These are phyloP conservation scores for Agrypnus murinus DNA, from an alignment of 2,888 invertebrate genomes.

Conservation along the genomic window DNA sequence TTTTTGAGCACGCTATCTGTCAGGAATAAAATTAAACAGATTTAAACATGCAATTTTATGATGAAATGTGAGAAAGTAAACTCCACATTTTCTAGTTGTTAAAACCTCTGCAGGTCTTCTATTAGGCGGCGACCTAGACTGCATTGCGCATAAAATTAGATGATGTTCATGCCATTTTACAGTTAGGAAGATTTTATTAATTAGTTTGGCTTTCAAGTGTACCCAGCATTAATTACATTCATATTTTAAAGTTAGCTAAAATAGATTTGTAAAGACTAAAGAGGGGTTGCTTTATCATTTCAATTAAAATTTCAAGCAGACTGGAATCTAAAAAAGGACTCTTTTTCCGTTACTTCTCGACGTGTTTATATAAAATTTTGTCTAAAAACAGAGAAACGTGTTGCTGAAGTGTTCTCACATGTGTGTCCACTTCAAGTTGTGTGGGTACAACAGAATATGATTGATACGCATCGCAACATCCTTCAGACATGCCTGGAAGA, in stretches of 20 bases:
- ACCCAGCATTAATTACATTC: too few species aligned
- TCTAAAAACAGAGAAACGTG: too few species aligned
- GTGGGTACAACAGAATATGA: slow-evolving; percentile 3
- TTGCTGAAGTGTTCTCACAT: neutral
- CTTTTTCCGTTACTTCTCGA: too few species aligned
- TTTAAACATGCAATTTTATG: slow-evolving; percentile 20
- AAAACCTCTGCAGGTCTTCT: slow-evolving; percentile 13
- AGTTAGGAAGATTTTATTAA: too few species aligned
- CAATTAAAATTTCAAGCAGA: too few species aligned
- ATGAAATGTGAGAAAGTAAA: slow-evolving; percentile 21
- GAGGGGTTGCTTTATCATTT: too few species aligned
- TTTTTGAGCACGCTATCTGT: slow-evolving; percentile 15
- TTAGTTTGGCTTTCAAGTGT: too few species aligned
- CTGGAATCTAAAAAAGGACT: too few species aligned
- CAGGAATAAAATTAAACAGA: slow-evolving; percentile 21
- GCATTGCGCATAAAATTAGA: slow-evolving; percentile 11
- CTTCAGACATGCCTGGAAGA: slow-evolving; percentile 3
- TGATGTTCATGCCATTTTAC: neutral
- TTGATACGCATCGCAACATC: slow-evolving; percentile 11
- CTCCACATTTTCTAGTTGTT: slow-evolving; percentile 2
- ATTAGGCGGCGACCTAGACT: slow-evolving; percentile 15
- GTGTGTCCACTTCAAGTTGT: slow-evolving; percentile 19
- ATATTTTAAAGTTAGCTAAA: too few species aligned
- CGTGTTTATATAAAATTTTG: too few species aligned
- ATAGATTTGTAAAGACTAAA: too few species aligned